Percentiles rank a stretch among this genome's conserved stretches.
Conservation (phyloP, 2,888 invertebrate genomes). For the Tinea semifulvella region DNA sequence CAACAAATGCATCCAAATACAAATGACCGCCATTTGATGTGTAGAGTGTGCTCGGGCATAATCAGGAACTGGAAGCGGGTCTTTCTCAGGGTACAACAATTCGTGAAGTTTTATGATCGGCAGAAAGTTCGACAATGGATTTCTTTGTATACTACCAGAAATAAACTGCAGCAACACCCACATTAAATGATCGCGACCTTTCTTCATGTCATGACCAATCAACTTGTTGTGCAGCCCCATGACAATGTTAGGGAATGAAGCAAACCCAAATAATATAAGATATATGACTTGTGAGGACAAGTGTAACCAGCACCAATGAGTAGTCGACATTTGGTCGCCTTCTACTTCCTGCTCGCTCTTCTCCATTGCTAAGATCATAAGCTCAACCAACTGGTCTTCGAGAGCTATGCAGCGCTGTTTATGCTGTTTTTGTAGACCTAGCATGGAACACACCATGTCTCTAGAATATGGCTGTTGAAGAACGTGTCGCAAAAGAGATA, state of each 20-base stretch:
- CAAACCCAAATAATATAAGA: conserved; percentile 93
- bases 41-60: conserved; percentile 86
- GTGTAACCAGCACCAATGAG: conserved; percentile 91
- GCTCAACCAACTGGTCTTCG: conserved; percentile 91
- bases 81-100: conserved; percentile 91
- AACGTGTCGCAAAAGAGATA: conserved; percentile 86
- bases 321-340: conserved; percentile 69
- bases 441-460: conserved; percentile 95
- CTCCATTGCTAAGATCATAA: conserved; percentile 93
- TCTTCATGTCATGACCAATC: conserved; percentile 80
- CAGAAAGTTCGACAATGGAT: conserved; percentile 86
- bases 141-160: conserved; percentile 95
- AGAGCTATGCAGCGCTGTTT: conserved; percentile 88
- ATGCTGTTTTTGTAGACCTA: conserved; percentile 92
- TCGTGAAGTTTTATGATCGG: conserved; percentile 93
- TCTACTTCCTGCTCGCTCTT: conserved; percentile 77
- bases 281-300: conserved; percentile 94
- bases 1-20: conserved; percentile 95
- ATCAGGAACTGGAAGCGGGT: conserved; percentile 89
- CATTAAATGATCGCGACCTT: conserved; percentile 98
- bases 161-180: conserved; percentile 98
- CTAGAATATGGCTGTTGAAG: conserved; percentile 94
- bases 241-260: conserved; percentile 92
- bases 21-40: conserved; percentile 92
- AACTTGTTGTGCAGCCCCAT: conserved; percentile 87